phyloP scores from a whole-genome alignment of 1,140 invertebrate genomes.

The Halictus rubicundus region DNA sequence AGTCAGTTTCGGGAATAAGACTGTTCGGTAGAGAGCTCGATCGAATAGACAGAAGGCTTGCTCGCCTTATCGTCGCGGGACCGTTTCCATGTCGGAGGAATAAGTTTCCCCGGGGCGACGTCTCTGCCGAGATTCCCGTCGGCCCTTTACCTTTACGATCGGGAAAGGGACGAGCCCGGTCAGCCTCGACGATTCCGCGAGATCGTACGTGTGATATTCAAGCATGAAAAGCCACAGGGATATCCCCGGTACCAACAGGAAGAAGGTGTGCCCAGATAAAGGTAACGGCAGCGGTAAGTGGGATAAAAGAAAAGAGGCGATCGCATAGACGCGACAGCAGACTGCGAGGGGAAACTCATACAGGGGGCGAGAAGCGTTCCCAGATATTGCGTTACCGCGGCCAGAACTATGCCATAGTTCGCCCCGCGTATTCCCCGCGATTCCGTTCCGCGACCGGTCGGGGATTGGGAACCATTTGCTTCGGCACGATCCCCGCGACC shows the following conservation, averaged over 20 bases:
- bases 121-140: conserved; percentile 31
- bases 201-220: conserved; percentile 56
- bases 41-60: conserved; percentile 2
- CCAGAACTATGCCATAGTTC: conserved; percentile 3
- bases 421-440: neutral
- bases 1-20: neutral
- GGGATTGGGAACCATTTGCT: neutral
- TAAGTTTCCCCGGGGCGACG: conserved; percentile 18
- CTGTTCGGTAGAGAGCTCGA: neutral
- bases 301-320: conserved; percentile 37
- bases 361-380: conserved; percentile 10
- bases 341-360: conserved; percentile 26
- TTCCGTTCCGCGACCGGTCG: neutral
- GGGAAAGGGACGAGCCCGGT: conserved; percentile 23
- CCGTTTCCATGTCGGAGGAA: conserved; percentile 5
- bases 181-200: conserved; percentile 47
- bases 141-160: conserved; percentile 50
- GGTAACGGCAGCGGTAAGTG: conserved; percentile 43
- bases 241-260: conserved; percentile 38
- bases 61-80: conserved; percentile 22
- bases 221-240: conserved; percentile 48
- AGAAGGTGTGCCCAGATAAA: conserved; percentile 42
- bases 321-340: no score
- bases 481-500: neutral
- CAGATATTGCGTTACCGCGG: conserved; percentile 42